Base-by-base conservation (phyloP, 30 jellyfish, hydroid and myxozoan genomes). In the Mastigias papua region DNA sequence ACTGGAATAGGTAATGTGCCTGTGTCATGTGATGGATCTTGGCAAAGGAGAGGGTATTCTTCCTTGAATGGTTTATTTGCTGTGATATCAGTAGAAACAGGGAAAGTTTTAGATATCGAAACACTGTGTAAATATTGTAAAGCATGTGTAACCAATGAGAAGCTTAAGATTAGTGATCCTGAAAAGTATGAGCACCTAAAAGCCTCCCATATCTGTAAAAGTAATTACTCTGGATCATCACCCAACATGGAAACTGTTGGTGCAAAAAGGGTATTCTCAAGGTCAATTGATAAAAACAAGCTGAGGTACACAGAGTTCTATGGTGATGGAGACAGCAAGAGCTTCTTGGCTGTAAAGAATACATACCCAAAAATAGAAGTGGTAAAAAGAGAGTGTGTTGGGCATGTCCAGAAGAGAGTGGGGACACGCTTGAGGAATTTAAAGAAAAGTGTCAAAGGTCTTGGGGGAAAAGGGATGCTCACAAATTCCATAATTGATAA, bases 311-410 rank as follows among this genome's bases (percentile, higher is more conserved):
- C 61, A 0, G 27, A 84, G 3, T 84, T 20, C 42, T 58, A 68
- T 33, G 94, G 90, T 1, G 94, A 72, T 73, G 90, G 90, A 5
- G 94, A 84, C 81, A 84, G 90, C 28, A 84, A 84, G 51, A 50
- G 89, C 51, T 57, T n/a, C n/a, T n/a, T n/a, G n/a, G n/a, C n/a
- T n/a, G n/a, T n/a, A n/a, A n/a, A n/a, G n/a, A n/a, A n/a, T n/a
- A n/a, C n/a, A n/a, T 70, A 15, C 34, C 66, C 49, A 21, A 42
- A 49, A 20, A 23, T 29, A 8, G 67, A 61, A 21, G 73, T 32
- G 50, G 72, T 32, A 5, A 22, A 20, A 20, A 31, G 2, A 54
- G 72, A 13, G 30, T 83, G 93, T 51, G 49, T 83, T 19, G 93
- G 93, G 17, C 32, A 37, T 54, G 86, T 29, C 32, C 42, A 26